Base-by-base conservation (phyloP, 2,797 vertebrate species). In the Tapirus indicus region DNA sequence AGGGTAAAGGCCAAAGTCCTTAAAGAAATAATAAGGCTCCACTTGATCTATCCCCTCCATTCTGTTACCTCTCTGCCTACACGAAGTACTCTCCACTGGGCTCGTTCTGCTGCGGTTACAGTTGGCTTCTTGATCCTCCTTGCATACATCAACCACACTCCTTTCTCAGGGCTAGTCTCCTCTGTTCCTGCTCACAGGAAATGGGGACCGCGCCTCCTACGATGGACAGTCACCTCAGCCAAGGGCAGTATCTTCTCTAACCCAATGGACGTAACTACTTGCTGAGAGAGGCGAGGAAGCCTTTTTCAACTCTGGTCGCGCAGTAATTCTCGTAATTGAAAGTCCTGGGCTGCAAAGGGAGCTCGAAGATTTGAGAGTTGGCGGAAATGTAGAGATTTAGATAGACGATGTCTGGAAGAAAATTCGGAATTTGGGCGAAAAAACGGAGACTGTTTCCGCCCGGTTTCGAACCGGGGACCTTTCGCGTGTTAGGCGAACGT, bases 401-500 rank as follows among this genome's bases (percentile, higher is more conserved):
- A 44, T 25, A 54, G 20, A 64, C 9, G 6, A 32, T 32, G 18
- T 41, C 11, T 25, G 44, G n/a, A 25, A 41, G 7, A n/a, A 58
- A 69, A 89, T 0, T 9, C 3, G 1, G 6, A n/a, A 11, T 1
- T 64, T 64, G 10, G 3, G 27, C 3, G 35, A 29, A 29, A 60
- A 60, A 9, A 47, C 1, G 11, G 44, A 47, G 5, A 47, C 12
- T 72, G 85, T 68, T 88, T 23, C 93, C 95, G 97, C 97, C 97
- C 94, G 96, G 98, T 97, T 98, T 98, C 79, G 96, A 99, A 98
- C 98, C 97, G 94, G 94, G 98, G 97, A 98, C 96, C 94, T 98
- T 98, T 98, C 94, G 85, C 93, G 91, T 97, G 91, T 95, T 96
- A 97, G 91, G 91, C 91, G 66, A 97, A 96, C 38, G 96, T 97